Evolutionary conservation across 2,888 invertebrate genomes (phyloP).

Genomic region (Elysia crispata): DNA sequence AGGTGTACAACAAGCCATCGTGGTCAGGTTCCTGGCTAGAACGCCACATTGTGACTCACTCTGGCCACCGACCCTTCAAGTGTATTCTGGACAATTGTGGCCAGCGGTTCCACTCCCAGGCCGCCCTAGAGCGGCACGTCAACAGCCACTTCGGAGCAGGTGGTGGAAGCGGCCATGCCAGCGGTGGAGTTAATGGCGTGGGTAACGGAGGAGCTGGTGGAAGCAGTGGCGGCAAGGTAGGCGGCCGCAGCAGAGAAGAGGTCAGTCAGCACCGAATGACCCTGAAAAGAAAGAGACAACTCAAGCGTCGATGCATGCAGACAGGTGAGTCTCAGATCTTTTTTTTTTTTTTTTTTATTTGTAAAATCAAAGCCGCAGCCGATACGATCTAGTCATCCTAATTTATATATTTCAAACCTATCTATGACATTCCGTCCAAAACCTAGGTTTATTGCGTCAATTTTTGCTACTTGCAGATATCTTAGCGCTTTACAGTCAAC

Average conservation of each 20-base stretch:
- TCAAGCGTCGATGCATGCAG: constrained; percentile 91
- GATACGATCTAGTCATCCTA: no score
- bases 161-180: constrained; percentile 50
- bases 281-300: constrained; percentile 88
- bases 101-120: constrained; percentile 79
- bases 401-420: no score
- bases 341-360: background rate
- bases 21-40: constrained; percentile 96
- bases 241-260: constrained; percentile 83
- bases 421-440: no score
- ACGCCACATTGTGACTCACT: constrained; percentile 92
- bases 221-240: constrained; percentile 49
- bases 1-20: constrained; percentile 93
- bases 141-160: constrained; percentile 90
- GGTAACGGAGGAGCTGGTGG: background rate
- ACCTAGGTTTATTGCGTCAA: no score
- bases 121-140: constrained; percentile 91
- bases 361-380: background rate
- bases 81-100: constrained; percentile 96
- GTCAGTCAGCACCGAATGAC: constrained; percentile 86
- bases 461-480: no score
- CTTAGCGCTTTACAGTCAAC: no score
- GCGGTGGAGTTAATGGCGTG: constrained; percentile 29
- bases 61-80: constrained; percentile 94
- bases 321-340: constrained; percentile 85